Conservation (phyloP, 1,140 invertebrate genomes). For the Drosophila pectinifera region DNA sequence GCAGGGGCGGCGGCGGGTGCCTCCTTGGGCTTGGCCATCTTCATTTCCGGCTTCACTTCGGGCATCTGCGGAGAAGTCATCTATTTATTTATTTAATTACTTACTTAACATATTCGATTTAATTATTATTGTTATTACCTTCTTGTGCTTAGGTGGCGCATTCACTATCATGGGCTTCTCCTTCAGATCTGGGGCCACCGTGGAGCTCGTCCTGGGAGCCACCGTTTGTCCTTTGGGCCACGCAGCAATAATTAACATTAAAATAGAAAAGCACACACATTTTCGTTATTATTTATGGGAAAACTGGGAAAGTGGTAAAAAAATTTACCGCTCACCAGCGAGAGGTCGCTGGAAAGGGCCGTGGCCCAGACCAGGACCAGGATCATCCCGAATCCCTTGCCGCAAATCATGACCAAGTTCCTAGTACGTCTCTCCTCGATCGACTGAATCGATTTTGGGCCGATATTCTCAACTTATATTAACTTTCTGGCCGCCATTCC, state of each 20-base stretch:
- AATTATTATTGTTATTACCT: neutral
- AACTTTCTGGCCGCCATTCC: constrained; percentile 42
- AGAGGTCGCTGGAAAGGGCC: constrained; percentile 62
- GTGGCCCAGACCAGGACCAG: constrained; percentile 65
- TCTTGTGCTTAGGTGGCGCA: constrained; percentile 67
- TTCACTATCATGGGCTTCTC: constrained; percentile 69
- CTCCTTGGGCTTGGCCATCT: constrained; percentile 8
- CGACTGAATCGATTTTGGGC: constrained; percentile 47
- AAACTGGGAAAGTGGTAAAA: constrained; percentile 37
- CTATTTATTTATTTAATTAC: neutral
- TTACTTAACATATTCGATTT: no score
- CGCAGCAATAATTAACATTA: no score
- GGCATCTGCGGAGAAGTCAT: neutral
- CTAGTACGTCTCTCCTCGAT: constrained; percentile 27
- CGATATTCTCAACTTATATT: constrained; percentile 43
- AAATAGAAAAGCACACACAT: neutral
- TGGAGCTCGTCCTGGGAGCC: constrained; percentile 65
- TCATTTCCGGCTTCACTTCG: constrained; percentile 26
- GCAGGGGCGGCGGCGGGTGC: neutral
- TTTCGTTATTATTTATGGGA: neutral
- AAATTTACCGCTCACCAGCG: constrained; percentile 83
- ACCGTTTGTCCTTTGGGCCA: no score
- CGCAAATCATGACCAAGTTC: constrained; percentile 34
- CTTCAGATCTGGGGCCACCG: constrained; percentile 46
- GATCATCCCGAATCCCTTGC: constrained; percentile 45